Evolutionary conservation across 2,797 vertebrate species (phyloP), one percentile per base, ranked within the genome.

Genomic region (Miopithecus talapoin): DNA sequence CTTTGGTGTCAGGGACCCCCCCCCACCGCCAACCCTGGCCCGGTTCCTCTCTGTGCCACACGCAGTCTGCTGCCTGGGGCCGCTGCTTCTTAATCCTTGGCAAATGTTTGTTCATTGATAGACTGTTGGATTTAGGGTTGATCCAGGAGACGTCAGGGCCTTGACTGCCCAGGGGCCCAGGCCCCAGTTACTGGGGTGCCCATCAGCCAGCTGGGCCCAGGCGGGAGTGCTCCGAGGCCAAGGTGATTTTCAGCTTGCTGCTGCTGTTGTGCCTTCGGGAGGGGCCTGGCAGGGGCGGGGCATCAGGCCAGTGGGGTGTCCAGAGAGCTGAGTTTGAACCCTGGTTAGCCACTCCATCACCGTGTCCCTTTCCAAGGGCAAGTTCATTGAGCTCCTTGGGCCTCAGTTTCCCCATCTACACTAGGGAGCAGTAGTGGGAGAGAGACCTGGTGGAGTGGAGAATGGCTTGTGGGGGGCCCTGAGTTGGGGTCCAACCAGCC

Each of bases 1-100:
- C 13, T 46, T 3, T 3, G 30, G 22, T 30, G 7, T 8, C 4
- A 3, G 36, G 72, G 50, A 17, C 4, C 43, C 12, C 59, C 21
- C 2, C 8, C 14, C 4, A 16, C 48, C 0, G 14, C 9, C 1
- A 11, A 0, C 28, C 3, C 5, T 0, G 1, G 8, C 11, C 21
- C 16, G 5, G 14, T 17, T 11, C 0, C 11, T 28, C 17, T 12
- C 14, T 26, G 19, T 4, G 28, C 55, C 3, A 0, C 6, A 2
- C 28, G 1, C 8, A 39, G 9, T 14, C 26, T 21, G 14, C 80
- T 24, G 1, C 12, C 22, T 3, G 70, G 30, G 14, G 8, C 28
- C 10, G 2, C 33, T 1, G 8, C n/a, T 41, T 12, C 39, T 57
- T 26, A 22, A 13, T 46, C 48, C 74, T 59, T 8, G n/a, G 46